A percentile compares a stretch with the other conserved stretches of the same genome.
phyloP scores from a whole-genome alignment of 2,113 vertebrate genomes.

The Campylomormyrus numenius region DNA sequence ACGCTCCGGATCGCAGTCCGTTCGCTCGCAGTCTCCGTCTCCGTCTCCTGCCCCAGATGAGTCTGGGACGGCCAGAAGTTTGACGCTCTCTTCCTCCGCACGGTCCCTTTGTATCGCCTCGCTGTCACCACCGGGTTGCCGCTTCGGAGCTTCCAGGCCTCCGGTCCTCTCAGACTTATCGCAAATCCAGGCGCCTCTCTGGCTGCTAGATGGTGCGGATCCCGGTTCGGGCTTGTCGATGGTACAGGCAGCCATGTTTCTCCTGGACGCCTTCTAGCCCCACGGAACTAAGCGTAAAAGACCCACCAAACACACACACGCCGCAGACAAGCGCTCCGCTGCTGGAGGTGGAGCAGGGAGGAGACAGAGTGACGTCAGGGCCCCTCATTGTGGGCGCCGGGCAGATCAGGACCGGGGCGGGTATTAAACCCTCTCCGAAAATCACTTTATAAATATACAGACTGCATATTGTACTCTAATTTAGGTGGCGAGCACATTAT shows the following conservation, averaged over 20 bases:
- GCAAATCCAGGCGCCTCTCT: conserved; percentile 23
- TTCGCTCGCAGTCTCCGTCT: conserved; percentile 1
- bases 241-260: conserved; percentile 51
- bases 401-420: not conserved
- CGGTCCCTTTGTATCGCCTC: conserved; percentile 44
- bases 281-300: conserved; percentile 18
- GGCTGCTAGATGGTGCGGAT: conserved; percentile 25
- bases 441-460: not conserved
- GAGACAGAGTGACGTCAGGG: not conserved
- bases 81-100: conserved; percentile 20
- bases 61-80: not conserved
- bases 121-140: conserved; percentile 53
- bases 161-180: conserved; percentile 39
- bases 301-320: not conserved
- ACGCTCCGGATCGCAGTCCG: conserved; percentile 28
- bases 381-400: not conserved
- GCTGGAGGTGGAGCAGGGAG: not conserved
- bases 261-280: not conserved
- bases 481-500: not conserved
- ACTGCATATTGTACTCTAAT: not conserved
- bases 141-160: conserved; percentile 51
- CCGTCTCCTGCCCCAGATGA: not conserved
- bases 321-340: not conserved
- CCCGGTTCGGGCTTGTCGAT: conserved; percentile 41
- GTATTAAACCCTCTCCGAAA: not conserved